A percentile compares a stretch with the other conserved stretches of the same genome.
Evolutionary conservation across 2,797 vertebrate genomes (phyloP).

Genomic region (Spea hammondii): DNA sequence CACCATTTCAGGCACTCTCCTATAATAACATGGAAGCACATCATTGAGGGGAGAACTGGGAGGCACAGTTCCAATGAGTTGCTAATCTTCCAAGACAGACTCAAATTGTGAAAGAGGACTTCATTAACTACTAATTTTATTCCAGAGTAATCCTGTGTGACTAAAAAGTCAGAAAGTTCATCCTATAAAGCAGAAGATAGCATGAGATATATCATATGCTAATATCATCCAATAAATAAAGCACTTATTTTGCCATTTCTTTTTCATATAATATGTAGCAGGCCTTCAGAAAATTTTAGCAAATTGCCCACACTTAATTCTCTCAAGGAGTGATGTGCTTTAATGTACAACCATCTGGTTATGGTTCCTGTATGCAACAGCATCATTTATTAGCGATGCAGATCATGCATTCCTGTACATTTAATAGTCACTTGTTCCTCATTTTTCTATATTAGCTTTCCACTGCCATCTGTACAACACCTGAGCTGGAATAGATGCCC

Average conservation of each 20-base stretch:
- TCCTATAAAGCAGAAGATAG: too few relatives aligned
- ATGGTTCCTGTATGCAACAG: conserved; percentile 69
- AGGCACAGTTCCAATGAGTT: too few relatives aligned
- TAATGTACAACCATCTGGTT: conserved; percentile 87
- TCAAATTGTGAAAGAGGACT: too few relatives aligned
- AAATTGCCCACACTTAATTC: conserved; percentile 73
- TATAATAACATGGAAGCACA: too few relatives aligned
- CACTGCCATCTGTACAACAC: conserved; percentile 88
- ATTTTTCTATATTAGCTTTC: conserved; percentile 90
- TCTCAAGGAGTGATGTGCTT: conserved; percentile 78
- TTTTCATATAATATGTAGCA: conserved; percentile 64
- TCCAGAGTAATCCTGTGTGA: too few relatives aligned
- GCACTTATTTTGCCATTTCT: conserved; percentile 61
- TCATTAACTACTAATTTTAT: too few relatives aligned
- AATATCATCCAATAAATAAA: conserved; percentile 66
- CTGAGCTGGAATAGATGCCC: conserved; percentile 72
- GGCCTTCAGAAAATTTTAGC: conserved; percentile 63
- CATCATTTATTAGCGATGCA: conserved; percentile 76
- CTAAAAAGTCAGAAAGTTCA: too few relatives aligned
- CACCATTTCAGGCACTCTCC: too few relatives aligned
- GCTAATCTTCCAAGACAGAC: too few relatives aligned
- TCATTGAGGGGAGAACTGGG: too few relatives aligned
- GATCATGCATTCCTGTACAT: conserved; percentile 78
- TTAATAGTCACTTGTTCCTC: conserved; percentile 80
- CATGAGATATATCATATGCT: conserved; percentile 52